Evolutionary conservation across 2,797 vertebrate genomes (phyloP).

Genomic region (Lateolabrax maculatus): DNA sequence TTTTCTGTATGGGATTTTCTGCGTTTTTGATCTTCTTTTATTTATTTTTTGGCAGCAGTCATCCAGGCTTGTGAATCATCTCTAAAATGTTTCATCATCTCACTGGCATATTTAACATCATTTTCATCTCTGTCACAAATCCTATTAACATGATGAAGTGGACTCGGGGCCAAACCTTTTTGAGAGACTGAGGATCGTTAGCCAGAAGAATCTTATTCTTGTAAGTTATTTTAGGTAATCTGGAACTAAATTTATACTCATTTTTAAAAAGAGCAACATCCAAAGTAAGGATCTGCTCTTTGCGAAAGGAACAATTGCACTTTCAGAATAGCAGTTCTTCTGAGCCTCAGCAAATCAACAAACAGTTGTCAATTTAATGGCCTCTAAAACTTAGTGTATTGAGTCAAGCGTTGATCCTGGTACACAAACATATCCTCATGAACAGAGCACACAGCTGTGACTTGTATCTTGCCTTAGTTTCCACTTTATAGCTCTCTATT

Average conservation of each 20-base stretch:
- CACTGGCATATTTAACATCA: constrained; percentile 38
- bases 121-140: constrained; percentile 64
- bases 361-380: not conserved
- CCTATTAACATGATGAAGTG: constrained; percentile 54
- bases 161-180: constrained; percentile 40
- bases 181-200: constrained; percentile 25
- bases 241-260: constrained; percentile 12
- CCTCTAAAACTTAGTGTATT: not conserved
- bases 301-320: constrained; percentile 20
- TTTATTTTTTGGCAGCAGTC: constrained; percentile 43
- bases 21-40: constrained; percentile 45
- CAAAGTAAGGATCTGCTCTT: constrained; percentile 1
- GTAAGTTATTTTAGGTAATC: constrained; percentile 27
- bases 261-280: constrained; percentile 2
- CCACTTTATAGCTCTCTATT: not conserved
- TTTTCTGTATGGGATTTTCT: constrained; percentile 22
- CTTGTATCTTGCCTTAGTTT: not conserved
- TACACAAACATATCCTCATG: not conserved
- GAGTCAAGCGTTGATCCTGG: not conserved
- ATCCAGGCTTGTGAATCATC: constrained; percentile 49
- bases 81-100: constrained; percentile 60
- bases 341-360: not conserved
- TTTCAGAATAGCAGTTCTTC: not conserved
- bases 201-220: constrained; percentile 23
- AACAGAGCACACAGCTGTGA: not conserved